Conservation (phyloP, 2,888 invertebrate species). For the Volucella zonaria region DNA sequence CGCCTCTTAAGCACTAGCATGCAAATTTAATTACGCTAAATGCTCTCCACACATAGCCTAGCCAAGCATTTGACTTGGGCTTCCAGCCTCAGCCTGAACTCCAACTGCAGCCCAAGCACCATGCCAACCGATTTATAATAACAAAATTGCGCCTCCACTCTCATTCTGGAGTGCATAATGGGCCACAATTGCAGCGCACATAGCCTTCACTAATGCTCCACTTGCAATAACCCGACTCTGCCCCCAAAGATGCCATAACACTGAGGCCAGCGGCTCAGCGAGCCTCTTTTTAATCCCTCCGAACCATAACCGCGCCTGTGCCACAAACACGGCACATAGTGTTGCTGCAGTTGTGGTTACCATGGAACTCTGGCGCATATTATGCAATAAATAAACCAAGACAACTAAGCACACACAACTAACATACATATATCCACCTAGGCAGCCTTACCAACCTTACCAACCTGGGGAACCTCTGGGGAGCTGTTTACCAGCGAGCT, state of each 20-base stretch:
- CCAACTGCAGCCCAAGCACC: slow-evolving; percentile 1
- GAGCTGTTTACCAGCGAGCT: neutral
- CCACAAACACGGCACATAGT: slow-evolving; percentile 10
- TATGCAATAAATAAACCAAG: slow-evolving; percentile 51
- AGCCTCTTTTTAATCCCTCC: slow-evolving; percentile 55
- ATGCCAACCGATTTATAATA: slow-evolving; percentile 45
- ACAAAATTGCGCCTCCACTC: slow-evolving; percentile 62
- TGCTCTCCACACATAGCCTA: slow-evolving; percentile 17
- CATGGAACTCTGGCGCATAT: slow-evolving; percentile 48
- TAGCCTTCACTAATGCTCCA: slow-evolving; percentile 54
- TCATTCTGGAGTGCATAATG: slow-evolving; percentile 53
- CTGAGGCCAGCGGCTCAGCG: slow-evolving; percentile 61
- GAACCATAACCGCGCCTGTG: slow-evolving; percentile 6
- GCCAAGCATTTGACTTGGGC: neutral
- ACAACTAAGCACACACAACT: slow-evolving; percentile 17
- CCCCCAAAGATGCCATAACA: slow-evolving; percentile 55
- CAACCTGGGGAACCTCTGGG: neutral
- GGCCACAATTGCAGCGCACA: slow-evolving; percentile 56
- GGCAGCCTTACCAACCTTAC: no score
- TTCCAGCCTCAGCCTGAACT: neutral
- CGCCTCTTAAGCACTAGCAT: slow-evolving; percentile 31
- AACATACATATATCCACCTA: neutral
- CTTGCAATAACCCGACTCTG: slow-evolving; percentile 39
- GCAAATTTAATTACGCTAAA: slow-evolving; percentile 69
- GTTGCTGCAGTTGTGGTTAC: neutral